phyloP scores from a whole-genome alignment of 35 echinoderm and acorn worm species.

The Patiria miniata region DNA sequence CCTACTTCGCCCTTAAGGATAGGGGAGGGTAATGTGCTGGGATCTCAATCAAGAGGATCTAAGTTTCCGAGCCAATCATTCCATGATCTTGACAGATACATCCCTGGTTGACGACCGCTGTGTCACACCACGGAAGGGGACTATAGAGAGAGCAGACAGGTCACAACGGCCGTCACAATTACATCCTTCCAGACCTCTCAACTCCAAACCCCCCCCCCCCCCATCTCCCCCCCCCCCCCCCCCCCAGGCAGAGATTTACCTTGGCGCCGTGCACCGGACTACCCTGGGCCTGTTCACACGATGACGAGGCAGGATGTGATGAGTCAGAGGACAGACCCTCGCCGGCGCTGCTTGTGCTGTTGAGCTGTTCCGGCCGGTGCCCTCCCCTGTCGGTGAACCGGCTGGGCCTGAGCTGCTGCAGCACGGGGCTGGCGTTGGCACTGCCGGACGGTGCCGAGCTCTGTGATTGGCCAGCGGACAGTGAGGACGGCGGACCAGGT shows the following conservation, averaged over 20 bases:
- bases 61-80: no score
- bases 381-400: background rate
- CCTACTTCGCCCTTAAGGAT: no score
- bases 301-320: constrained; percentile 15
- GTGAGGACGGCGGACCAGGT: background rate
- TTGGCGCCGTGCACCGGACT: constrained; percentile 18
- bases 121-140: no score
- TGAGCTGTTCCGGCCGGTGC: constrained; percentile 9
- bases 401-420: background rate
- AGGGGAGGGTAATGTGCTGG: no score
- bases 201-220: background rate
- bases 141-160: no score
- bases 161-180: background rate
- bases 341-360: background rate
- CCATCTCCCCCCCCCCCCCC: background rate
- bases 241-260: background rate
- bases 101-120: no score
- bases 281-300: background rate
- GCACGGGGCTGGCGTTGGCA: background rate
- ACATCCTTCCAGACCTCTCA: background rate
- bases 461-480: background rate
- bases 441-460: background rate
- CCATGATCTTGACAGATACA: no score
- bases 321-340: constrained; percentile 12
- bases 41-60: no score